A percentile compares a stretch with the other conserved stretches of the same genome.
These are phyloP conservation scores for Pimpla rufipes DNA, from an alignment of 2,888 invertebrate genomes.

Conservation along the genomic window DNA sequence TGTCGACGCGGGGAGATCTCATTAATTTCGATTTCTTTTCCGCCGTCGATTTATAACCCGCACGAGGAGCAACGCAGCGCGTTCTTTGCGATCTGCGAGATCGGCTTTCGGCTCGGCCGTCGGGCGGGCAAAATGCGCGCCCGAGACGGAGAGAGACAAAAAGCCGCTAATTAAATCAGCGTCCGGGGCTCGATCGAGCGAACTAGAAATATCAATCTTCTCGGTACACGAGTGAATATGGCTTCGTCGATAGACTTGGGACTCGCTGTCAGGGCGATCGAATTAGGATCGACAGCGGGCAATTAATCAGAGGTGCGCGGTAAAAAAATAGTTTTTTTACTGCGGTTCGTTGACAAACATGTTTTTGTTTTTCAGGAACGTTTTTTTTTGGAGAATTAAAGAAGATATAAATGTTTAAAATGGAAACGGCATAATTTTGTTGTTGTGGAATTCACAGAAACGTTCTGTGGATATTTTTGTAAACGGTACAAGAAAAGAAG, in stretches of 20 bases:
- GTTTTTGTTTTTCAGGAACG: too few species aligned
- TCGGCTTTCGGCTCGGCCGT: conserved; percentile 32
- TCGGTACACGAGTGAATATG: not conserved
- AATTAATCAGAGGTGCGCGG: not conserved
- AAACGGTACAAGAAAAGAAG: too few species aligned
- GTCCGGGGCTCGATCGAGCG: conserved; percentile 6
- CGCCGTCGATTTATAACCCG: conserved; percentile 43
- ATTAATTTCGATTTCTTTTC: conserved; percentile 60
- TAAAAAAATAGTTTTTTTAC: not conserved
- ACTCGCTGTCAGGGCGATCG: not conserved
- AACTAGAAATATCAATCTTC: conserved; percentile 39
- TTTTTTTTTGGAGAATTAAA: too few species aligned
- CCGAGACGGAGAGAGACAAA: not conserved
- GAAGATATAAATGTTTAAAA: too few species aligned
- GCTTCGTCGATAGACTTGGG: not conserved
- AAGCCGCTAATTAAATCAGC: conserved; percentile 23
- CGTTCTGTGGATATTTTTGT: too few species aligned
- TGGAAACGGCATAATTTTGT: too few species aligned
- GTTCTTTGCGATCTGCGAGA: not conserved
- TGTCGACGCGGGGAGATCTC: conserved; percentile 44
- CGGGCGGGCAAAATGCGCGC: conserved; percentile 19
- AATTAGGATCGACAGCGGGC: conserved; percentile 1
- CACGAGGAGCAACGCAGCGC: conserved; percentile 11
- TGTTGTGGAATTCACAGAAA: too few species aligned
- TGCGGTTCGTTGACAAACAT: too few species aligned